phyloP scores from a whole-genome alignment of 92 coral and sea anemone species.

The Umimayanthus kanabou region DNA sequence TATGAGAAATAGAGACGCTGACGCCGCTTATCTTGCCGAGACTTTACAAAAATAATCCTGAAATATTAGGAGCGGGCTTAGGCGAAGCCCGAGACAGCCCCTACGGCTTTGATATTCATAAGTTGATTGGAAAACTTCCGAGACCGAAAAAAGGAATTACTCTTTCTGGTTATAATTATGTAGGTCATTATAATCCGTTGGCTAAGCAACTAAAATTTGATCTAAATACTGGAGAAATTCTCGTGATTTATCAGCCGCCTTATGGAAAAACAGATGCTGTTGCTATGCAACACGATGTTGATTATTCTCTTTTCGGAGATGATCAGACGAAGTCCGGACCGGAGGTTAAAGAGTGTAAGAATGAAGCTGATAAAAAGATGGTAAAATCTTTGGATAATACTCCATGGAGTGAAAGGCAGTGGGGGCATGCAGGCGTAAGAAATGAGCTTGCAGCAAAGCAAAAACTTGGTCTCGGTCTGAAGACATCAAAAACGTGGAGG shows the following conservation, averaged over 20 bases:
- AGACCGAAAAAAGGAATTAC: too few species aligned
- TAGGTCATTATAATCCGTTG: background rate
- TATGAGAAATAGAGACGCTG: too few species aligned
- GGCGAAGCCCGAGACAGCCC: too few species aligned
- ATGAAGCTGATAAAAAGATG: background rate
- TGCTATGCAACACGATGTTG: background rate
- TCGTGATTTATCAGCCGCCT: background rate
- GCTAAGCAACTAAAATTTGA: background rate
- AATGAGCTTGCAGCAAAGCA: background rate
- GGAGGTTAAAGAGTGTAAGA: background rate
- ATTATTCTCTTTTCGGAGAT: background rate
- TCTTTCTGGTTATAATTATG: too few species aligned
- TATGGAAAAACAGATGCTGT: background rate
- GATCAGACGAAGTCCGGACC: too few species aligned
- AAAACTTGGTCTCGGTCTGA: constrained; percentile 2
- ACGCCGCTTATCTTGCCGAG: too few species aligned
- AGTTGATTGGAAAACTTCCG: too few species aligned
- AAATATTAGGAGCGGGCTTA: too few species aligned
- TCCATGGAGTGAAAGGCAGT: background rate
- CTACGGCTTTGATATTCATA: too few species aligned
- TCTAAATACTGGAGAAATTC: background rate
- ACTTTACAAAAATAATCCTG: too few species aligned
- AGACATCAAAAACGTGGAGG: background rate
- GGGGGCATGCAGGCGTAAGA: background rate
- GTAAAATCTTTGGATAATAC: background rate